A percentile compares a stretch with the other conserved stretches of the same genome.
phyloP scores from a whole-genome alignment of 2,888 invertebrate species.

The Sipunculus nudus region DNA sequence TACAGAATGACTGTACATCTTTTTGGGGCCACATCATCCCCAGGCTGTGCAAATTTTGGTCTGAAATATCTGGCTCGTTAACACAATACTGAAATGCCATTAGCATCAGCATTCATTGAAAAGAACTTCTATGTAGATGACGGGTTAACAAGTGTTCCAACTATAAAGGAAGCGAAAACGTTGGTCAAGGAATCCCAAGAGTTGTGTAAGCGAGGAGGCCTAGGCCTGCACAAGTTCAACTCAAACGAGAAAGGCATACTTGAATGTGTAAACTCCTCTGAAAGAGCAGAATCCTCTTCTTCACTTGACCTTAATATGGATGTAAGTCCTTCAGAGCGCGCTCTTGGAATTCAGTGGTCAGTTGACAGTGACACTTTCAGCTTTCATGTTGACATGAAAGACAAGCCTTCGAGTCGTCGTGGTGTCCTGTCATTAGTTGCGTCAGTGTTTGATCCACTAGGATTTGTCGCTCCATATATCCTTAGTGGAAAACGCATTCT shows the following conservation, averaged over 20 bases:
- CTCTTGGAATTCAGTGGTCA: conserved; percentile 27
- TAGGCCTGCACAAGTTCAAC: conserved; percentile 36
- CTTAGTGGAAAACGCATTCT: too few species aligned
- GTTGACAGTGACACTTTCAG: conserved; percentile 15
- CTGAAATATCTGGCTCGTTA: conserved; percentile 3
- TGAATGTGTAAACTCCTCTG: conserved; percentile 18
- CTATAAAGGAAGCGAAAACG: conserved; percentile 3
- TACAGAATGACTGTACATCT: conserved; percentile 25
- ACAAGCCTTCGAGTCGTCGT: conserved; percentile 25
- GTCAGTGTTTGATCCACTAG: too few species aligned
- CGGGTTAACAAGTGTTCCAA: conserved; percentile 3
- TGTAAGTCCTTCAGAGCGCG: conserved; percentile 12
- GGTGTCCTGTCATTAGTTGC: too few species aligned
- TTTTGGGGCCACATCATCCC: conserved; percentile 19
- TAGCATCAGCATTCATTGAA: not conserved
- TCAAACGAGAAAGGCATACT: conserved; percentile 30
- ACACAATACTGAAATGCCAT: not conserved
- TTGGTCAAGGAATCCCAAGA: conserved; percentile 11
- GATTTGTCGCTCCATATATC: too few species aligned
- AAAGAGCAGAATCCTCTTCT: conserved; percentile 17
- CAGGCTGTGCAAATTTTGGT: conserved; percentile 20
- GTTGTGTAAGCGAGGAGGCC: conserved; percentile 22
- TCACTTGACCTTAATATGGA: conserved; percentile 25
- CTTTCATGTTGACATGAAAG: conserved; percentile 15
- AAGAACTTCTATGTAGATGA: too few species aligned